A percentile compares a stretch with the other conserved stretches of the same genome.
Conservation (phyloP, 1,140 invertebrate genomes). For the Euborellia annulipes region DNA sequence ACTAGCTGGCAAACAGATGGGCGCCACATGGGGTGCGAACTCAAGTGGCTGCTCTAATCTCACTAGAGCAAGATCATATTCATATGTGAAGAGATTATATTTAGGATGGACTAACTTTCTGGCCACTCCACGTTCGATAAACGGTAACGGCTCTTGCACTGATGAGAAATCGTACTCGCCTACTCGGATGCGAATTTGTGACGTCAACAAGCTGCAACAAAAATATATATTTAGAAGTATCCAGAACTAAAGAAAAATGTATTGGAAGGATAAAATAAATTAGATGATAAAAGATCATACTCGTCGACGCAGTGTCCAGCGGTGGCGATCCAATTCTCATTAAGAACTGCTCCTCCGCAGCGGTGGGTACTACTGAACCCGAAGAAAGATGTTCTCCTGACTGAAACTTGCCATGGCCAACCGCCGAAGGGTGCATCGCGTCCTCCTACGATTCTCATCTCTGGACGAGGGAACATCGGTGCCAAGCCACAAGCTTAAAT, state of each 20-base stretch:
- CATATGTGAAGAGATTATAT: constrained; percentile 91
- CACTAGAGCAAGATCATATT: constrained; percentile 80
- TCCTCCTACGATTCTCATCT: constrained; percentile 82
- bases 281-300: constrained; percentile 32
- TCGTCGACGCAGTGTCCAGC: constrained; percentile 79
- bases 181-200: constrained; percentile 77
- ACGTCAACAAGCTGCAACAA: constrained; percentile 71
- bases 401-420: constrained; percentile 90
- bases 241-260: constrained; percentile 6
- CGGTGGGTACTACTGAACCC: constrained; percentile 83
- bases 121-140: constrained; percentile 66
- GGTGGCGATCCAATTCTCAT: constrained; percentile 89
- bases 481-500: constrained; percentile 64
- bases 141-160: constrained; percentile 65
- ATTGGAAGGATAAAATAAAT: no score
- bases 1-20: constrained; percentile 74
- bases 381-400: constrained; percentile 77
- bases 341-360: constrained; percentile 85
- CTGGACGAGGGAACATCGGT: constrained; percentile 52
- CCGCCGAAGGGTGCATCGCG: constrained; percentile 73
- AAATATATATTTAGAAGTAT: constrained; percentile 12
- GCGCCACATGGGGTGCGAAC: constrained; percentile 71
- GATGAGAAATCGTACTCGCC: constrained; percentile 86
- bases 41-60: constrained; percentile 62
- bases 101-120: constrained; percentile 81